phyloP scores from a whole-genome alignment of 2,888 invertebrate species.

The Thalpophila matura region DNA sequence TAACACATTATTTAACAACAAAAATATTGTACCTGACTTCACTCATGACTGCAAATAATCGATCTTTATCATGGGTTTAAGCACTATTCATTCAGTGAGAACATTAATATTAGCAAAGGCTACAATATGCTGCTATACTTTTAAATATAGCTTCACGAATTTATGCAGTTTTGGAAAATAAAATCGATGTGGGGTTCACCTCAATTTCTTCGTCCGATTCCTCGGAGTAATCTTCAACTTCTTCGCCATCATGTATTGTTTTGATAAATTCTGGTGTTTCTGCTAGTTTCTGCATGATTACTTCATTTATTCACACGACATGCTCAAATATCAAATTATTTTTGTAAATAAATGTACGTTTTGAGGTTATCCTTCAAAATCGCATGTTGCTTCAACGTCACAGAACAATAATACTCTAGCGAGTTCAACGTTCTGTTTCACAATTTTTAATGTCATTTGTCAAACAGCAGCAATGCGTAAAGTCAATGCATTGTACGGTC shows the following conservation, averaged over 20 bases:
- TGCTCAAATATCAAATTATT: constrained; percentile 33
- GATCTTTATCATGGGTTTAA: not conserved
- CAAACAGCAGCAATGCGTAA: not conserved
- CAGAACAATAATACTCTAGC: too few species aligned
- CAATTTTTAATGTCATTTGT: not conserved
- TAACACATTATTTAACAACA: too few species aligned
- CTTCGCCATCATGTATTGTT: constrained; percentile 96
- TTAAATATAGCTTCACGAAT: not conserved
- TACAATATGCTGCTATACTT: not conserved
- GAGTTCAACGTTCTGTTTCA: constrained; percentile 34
- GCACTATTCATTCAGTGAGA: not conserved
- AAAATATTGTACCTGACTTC: too few species aligned
- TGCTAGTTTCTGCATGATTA: constrained; percentile 72
- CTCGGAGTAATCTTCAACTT: constrained; percentile 95
- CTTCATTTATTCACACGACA: constrained; percentile 48
- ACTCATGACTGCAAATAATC: not conserved
- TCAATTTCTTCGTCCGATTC: constrained; percentile 95
- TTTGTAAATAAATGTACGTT: constrained; percentile 52
- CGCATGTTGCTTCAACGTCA: constrained; percentile 68
- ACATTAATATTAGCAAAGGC: not conserved
- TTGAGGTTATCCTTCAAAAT: constrained; percentile 77
- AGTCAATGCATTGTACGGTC: not conserved
- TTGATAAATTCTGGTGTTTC: constrained; percentile 92
- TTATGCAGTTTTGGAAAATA: constrained; percentile 36
- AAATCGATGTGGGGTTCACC: constrained; percentile 81